Conservation (phyloP, 2,888 invertebrate genomes). For the Troides aeacus region DNA sequence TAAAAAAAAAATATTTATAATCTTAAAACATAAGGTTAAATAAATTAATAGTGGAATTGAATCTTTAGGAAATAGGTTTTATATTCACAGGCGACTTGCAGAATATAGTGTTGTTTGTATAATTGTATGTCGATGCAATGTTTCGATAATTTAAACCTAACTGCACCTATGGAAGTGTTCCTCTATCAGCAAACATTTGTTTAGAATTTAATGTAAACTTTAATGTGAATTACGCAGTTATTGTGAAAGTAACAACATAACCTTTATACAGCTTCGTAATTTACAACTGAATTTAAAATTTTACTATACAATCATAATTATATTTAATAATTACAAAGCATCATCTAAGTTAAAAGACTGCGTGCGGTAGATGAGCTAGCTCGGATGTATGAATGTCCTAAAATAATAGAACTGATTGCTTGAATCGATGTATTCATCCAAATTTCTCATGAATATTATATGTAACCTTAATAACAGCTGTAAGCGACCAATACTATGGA, state of each 20-base stretch:
- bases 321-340: not conserved
- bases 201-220: constrained; percentile 1
- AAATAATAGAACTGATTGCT: constrained; percentile 9
- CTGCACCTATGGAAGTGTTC: not conserved
- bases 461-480: not conserved
- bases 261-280: constrained; percentile 48
- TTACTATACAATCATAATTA: constrained; percentile 28
- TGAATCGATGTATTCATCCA: constrained; percentile 2
- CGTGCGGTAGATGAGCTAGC: constrained; percentile 29
- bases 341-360: constrained; percentile 35
- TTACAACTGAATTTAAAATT: constrained; percentile 30
- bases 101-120: not conserved
- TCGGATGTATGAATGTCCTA: constrained; percentile 2
- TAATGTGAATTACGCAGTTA: not conserved
- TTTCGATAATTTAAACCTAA: constrained; percentile 1
- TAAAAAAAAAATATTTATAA: too few species aligned
- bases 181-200: constrained; percentile 1
- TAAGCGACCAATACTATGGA: not conserved
- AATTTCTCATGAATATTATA: not conserved
- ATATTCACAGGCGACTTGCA: not conserved
- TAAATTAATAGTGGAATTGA: too few species aligned
- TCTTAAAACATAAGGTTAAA: too few species aligned
- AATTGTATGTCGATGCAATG: not conserved
- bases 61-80: not conserved
- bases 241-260: constrained; percentile 51